phyloP scores from a whole-genome alignment of 2,113 vertebrate genomes.

The Eira barbara region DNA sequence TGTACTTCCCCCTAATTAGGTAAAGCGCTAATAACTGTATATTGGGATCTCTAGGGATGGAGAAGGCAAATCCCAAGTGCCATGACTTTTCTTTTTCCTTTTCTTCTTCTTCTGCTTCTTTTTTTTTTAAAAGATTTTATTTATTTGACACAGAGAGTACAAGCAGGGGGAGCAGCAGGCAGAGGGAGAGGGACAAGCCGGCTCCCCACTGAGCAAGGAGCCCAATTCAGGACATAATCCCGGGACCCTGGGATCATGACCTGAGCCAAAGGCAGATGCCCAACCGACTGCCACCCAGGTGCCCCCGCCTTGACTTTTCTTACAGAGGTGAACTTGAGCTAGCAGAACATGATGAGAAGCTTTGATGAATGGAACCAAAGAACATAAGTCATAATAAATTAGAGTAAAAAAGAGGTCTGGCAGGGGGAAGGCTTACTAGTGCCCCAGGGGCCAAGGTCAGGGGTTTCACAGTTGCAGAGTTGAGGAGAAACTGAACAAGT shows the following conservation, averaged over 20 bases:
- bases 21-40: neutral
- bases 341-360: neutral
- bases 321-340: neutral
- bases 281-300: neutral
- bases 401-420: neutral
- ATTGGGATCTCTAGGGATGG: neutral
- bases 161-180: too few relatives aligned
- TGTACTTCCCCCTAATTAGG: neutral
- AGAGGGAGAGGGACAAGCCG: too few relatives aligned
- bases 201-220: too few relatives aligned
- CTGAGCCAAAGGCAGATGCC: too few relatives aligned
- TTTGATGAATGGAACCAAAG: neutral
- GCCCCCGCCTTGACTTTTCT: neutral
- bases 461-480: neutral
- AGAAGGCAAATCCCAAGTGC: neutral
- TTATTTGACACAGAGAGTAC: too few relatives aligned
- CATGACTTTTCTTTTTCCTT: neutral
- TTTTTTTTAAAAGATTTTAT: too few relatives aligned
- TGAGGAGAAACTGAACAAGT: neutral
- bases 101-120: too few relatives aligned
- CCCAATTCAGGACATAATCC: too few relatives aligned
- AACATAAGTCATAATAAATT: neutral
- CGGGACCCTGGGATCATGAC: too few relatives aligned
- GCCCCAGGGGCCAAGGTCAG: neutral
- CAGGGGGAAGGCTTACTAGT: neutral